Evolutionary conservation across 2,113 vertebrate genomes (phyloP).

Genomic region (Sinocyclocheilus anshuiensis): DNA sequence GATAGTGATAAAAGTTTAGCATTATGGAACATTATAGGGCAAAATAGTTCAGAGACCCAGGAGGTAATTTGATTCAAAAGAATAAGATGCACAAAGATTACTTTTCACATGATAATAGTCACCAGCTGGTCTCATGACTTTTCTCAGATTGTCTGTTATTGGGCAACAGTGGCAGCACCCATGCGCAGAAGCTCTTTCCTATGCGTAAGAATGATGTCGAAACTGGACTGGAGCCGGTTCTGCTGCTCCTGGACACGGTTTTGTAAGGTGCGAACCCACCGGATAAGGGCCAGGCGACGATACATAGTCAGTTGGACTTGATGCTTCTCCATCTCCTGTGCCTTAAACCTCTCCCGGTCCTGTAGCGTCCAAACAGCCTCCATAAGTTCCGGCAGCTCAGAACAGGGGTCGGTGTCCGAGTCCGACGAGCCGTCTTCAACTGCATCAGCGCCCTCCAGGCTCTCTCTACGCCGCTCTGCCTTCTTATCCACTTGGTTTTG

Average conservation of each 20-base stretch:
- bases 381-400: conserved; percentile 76
- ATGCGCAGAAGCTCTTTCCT: conserved; percentile 91
- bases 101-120: conserved; percentile 3
- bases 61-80: conserved; percentile 18
- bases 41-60: not conserved
- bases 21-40: not conserved
- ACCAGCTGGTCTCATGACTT: not conserved
- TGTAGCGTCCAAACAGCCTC: conserved; percentile 87
- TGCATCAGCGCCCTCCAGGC: not conserved
- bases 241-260: conserved; percentile 88
- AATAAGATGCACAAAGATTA: not conserved
- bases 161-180: conserved; percentile 67
- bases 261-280: conserved; percentile 92
- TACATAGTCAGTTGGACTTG: conserved; percentile 96
- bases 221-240: conserved; percentile 92
- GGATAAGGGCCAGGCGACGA: conserved; percentile 91
- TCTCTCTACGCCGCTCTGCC: conserved; percentile 19
- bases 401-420: conserved; percentile 61
- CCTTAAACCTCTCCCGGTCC: conserved; percentile 91
- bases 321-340: conserved; percentile 94
- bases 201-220: conserved; percentile 93
- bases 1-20: conserved; percentile 8
- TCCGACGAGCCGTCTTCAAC: conserved; percentile 63
- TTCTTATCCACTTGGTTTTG: conserved; percentile 20
- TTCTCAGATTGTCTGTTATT: conserved; percentile 57